Conservation (phyloP, 1,140 invertebrate genomes). For the Aphidius ervi region DNA sequence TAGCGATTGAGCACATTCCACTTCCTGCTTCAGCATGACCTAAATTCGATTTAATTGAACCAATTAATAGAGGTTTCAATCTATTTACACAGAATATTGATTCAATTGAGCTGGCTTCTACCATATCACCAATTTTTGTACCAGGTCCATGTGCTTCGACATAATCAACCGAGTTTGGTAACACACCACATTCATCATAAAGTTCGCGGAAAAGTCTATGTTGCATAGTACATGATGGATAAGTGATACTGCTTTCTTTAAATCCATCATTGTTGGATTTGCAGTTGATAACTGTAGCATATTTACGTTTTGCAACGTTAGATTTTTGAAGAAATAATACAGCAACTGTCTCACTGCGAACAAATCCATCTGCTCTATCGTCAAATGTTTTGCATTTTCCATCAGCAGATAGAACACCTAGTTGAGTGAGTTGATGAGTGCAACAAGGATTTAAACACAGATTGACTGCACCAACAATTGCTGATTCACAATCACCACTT, state of each 20-base stretch:
- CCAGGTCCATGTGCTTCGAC: conserved; percentile 91
- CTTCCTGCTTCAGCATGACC: conserved; percentile 90
- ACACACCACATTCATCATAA: conserved; percentile 76
- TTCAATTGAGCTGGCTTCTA: conserved; percentile 83
- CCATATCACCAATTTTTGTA: conserved; percentile 76
- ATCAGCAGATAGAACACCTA: conserved; percentile 80
- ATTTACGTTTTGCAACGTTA: conserved; percentile 71
- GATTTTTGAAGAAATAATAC: conserved; percentile 78
- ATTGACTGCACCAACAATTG: conserved; percentile 80
- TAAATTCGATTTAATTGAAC: conserved; percentile 90
- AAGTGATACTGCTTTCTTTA: conserved; percentile 87
- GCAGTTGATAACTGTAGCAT: conserved; percentile 65
- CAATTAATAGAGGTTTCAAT: conserved; percentile 69
- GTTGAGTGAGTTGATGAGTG: conserved; percentile 69
- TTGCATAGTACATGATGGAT: conserved; percentile 82
- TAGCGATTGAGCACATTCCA: conserved; percentile 78
- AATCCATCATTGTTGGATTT: conserved; percentile 76
- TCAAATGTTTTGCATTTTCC: conserved; percentile 90
- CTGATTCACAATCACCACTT: conserved; percentile 76
- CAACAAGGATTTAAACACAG: conserved; percentile 82
- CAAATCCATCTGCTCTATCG: conserved; percentile 71
- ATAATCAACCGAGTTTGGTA: conserved; percentile 68
- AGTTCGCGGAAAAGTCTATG: conserved; percentile 74
- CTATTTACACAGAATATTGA: conserved; percentile 69
- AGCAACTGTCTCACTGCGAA: conserved; percentile 69